Evolutionary conservation across 2,888 invertebrate species (phyloP).

Genomic region (Scelioninae gen. 1): DNA sequence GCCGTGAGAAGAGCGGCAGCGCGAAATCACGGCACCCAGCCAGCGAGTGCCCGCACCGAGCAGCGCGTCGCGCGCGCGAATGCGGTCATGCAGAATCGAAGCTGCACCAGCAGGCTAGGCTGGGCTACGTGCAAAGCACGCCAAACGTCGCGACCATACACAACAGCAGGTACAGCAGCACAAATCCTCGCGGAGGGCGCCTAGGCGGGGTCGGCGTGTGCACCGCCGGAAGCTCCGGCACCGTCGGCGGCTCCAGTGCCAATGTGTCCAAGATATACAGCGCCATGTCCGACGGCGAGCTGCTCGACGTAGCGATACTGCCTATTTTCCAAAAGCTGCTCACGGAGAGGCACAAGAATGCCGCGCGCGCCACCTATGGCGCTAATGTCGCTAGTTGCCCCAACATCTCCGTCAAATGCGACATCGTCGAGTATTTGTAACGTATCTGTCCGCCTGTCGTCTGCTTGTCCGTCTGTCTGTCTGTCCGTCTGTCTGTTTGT

Average conservation of each 20-base stretch:
- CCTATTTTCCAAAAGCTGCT: conserved; percentile 97
- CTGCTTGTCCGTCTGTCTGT: conserved; percentile 61
- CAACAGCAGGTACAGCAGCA: conserved; percentile 86
- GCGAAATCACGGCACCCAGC: conserved; percentile 73
- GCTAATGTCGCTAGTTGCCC: conserved; percentile 94
- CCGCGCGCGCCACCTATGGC: conserved; percentile 88
- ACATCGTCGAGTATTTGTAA: conserved; percentile 95
- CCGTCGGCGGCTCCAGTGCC: conserved; percentile 78
- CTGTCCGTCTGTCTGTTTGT: conserved; percentile 46
- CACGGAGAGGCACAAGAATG: conserved; percentile 91
- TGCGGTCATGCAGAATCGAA: conserved; percentile 79
- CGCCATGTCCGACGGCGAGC: conserved; percentile 92
- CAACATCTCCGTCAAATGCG: conserved; percentile 97
- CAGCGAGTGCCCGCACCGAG: conserved; percentile 80
- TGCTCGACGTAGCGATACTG: conserved; percentile 93
- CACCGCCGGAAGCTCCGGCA: conserved; percentile 71
- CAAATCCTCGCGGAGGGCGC: conserved; percentile 82
- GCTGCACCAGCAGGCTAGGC: conserved; percentile 80
- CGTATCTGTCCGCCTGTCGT: conserved; percentile 63
- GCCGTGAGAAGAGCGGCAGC: conserved; percentile 83
- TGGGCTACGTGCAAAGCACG: conserved; percentile 87
- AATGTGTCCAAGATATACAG: conserved; percentile 87
- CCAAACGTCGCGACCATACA: conserved; percentile 86
- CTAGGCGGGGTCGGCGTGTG: conserved; percentile 68
- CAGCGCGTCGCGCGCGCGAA: conserved; percentile 76